Evolutionary conservation across 2,888 invertebrate genomes (phyloP), one percentile per base, ranked within the genome.

Genomic region (Aquatica leii): DNA sequence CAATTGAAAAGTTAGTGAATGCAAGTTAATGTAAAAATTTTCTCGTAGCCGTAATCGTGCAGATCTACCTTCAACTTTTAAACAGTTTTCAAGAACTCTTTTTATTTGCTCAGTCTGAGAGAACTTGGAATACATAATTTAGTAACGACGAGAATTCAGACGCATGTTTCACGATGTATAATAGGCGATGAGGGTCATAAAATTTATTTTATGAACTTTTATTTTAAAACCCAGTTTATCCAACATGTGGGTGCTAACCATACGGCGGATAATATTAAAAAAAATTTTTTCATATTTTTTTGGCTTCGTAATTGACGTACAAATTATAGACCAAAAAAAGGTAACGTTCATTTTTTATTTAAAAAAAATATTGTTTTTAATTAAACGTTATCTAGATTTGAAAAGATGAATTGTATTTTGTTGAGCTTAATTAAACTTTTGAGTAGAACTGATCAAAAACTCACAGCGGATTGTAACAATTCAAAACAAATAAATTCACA

Each of bases 131-230:
- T 24, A 56, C 46, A 49, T 62, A 62, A 62, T 56, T 62, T 62
- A 57, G 56, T 15, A 56, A 56, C 62, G 51, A 56, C 46, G 62
- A 48, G 62, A 62, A 62, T 62, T 48, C 51, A 52, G 56, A 51
- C 56, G 62, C 56, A 51, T 62, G 51, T 54, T 62, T 21, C 43
- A 50, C 58, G 62, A 56, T 56, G 62, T 55, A 24, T 24, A 24
- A 54, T 51, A 57, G 48, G 58, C 62, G 62, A 62, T 62, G 58
- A 56, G 62, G 62, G 57, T 41, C 62, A 62, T 62, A 58, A 62
- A 62, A 62, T 53, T 53, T 58, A 57, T 58, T 52, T 62, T 52
- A 40, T 35, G 40, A 35, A 17, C 15, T 62, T 62, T 57, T 57
- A 40, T 51, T 57, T 57, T 46, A 46, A 51, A 56, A 43, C 41